These are phyloP conservation scores for Melinaea marsaeus DNA, from an alignment of 2,888 invertebrate species.

Conservation along the genomic window DNA sequence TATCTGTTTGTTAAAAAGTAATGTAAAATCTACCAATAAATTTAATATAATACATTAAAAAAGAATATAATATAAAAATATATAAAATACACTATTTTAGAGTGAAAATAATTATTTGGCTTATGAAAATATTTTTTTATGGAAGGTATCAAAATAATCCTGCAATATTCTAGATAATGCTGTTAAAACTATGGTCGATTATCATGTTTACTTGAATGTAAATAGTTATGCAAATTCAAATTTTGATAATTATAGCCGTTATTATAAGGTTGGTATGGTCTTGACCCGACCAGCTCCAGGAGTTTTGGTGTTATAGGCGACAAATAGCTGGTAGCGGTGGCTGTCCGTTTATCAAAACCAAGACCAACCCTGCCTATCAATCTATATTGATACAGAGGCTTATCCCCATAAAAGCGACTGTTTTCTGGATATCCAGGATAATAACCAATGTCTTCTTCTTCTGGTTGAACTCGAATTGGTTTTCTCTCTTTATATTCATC, in stretches of 20 bases:
- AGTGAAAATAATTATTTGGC: too few species aligned
- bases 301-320: conserved; percentile 28
- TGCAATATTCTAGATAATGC: too few species aligned
- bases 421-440: not conserved
- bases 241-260: not conserved
- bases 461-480: not conserved
- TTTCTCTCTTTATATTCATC: conserved; percentile 4
- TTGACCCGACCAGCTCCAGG: conserved; percentile 19
- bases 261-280: not conserved
- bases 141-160: not conserved
- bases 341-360: conserved; percentile 33
- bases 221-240: not conserved
- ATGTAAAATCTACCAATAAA: too few species aligned
- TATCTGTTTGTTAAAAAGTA: too few species aligned
- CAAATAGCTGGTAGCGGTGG: conserved; percentile 21
- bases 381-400: not conserved
- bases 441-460: not conserved
- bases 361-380: conserved; percentile 32
- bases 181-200: too few species aligned
- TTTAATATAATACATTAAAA: too few species aligned
- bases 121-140: too few species aligned
- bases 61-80: too few species aligned
- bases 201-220: too few species aligned
- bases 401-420: not conserved
- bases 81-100: too few species aligned